These are phyloP conservation scores for Myopa tessellatipennis DNA, from an alignment of 2,888 invertebrate species.

Conservation along the genomic window DNA sequence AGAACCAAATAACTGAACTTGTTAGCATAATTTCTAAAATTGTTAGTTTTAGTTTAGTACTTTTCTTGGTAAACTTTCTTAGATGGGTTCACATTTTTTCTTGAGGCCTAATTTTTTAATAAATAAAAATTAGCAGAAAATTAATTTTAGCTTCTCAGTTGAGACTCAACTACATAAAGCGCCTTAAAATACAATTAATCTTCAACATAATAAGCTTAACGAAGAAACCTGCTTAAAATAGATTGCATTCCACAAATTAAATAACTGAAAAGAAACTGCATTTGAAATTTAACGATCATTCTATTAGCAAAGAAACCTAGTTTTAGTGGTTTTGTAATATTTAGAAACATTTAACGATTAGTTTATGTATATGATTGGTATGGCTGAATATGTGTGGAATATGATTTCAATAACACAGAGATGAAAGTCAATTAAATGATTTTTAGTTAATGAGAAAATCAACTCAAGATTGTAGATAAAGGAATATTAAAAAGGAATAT, in stretches of 20 bases:
- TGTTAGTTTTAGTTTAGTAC: neutral
- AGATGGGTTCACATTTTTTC: conserved; percentile 51
- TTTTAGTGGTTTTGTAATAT: conserved; percentile 12
- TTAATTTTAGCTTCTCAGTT: neutral
- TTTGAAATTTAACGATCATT: conserved; percentile 18
- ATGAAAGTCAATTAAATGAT: no score
- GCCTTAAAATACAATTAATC: conserved; percentile 37
- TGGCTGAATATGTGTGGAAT: neutral
- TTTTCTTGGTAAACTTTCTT: conserved; percentile 31
- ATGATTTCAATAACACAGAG: neutral
- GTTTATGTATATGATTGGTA: conserved; percentile 10
- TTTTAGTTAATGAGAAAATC: no score
- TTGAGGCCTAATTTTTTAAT: neutral
- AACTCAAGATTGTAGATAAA: no score
- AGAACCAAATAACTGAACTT: neutral
- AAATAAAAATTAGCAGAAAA: neutral
- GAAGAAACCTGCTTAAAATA: conserved; percentile 39
- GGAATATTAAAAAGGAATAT: no score
- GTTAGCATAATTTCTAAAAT: neutral
- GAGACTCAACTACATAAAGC: conserved; percentile 40
- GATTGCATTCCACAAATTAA: conserved; percentile 41
- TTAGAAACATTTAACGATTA: conserved; percentile 22
- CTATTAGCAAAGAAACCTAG: conserved; percentile 1
- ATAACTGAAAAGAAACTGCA: conserved; percentile 6
- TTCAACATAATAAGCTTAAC: conserved; percentile 40